Evolutionary conservation across 2,797 vertebrate species (phyloP), one percentile per base, ranked within the genome.

Genomic region (Brotula barbata): DNA sequence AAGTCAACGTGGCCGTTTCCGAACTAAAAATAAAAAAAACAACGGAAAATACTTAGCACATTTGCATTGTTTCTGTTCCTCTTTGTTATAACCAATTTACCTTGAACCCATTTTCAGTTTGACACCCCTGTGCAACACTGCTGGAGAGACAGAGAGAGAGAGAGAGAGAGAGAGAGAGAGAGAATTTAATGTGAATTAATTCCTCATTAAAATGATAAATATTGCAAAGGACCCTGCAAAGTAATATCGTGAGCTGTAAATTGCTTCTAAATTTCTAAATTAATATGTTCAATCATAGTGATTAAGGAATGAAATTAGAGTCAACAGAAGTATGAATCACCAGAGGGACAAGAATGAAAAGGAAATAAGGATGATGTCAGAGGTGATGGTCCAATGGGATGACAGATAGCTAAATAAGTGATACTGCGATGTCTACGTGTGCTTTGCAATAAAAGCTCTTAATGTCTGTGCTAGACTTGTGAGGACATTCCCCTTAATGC

Each of bases 211-310:
- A 23, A 16, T 2, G 3, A 56, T 10, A 58, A 33, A 56, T 28
- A 64, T 61, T 59, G 47, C 54, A 73, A 75, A 25, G 63, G 64
- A 75, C 48, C 68, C 39, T 65, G 70, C 40, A 65, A 79, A 81
- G 85, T 42, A 58, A 51, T 40, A 54, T 74, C 66, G 42, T 48
- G 59, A 63, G 50, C 59, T 47, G 42, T 63, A 63, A 70, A 77
- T 75, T 56, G 33, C 57, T 67, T 75, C n/a, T n/a, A 80, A 67
- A 78, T 73, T 75, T 55, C 16, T 69, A 63, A 80, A 83, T 88
- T 61, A 83, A 79, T 80, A 83, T 68, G 65, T 80, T 63, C 64
- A 84, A 86, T 85, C 50, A 75, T 25, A 51, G 33, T 49, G 39
- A 86, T 87, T 75, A 85, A 66, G 69, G 28, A 46, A 39, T 42